A percentile compares a stretch with the other conserved stretches of the same genome.
Conservation (phyloP, 64 coral and sea anemone genomes). For the Pocillopora verrucosa region DNA sequence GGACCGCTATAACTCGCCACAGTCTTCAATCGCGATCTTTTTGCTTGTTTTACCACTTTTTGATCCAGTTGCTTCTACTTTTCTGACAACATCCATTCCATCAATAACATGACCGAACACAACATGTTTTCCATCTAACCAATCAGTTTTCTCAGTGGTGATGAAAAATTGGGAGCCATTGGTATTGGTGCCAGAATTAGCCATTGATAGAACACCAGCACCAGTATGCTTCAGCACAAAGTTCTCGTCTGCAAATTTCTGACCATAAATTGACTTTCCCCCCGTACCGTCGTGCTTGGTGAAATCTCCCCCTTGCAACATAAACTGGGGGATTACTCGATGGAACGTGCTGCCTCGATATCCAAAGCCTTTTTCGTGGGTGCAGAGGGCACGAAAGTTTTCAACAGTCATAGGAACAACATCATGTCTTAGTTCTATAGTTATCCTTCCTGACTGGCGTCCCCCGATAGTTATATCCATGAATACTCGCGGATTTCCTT, state of each 20-base stretch:
- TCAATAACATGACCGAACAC: constrained; percentile 97
- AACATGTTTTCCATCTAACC: constrained; percentile 97
- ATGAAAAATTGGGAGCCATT: constrained; percentile 99
- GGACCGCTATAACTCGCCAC: constrained; percentile 73
- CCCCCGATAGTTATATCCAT: constrained; percentile 87
- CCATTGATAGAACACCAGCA: constrained; percentile 88
- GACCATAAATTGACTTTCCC: constrained; percentile 96
- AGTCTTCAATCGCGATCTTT: constrained; percentile 92
- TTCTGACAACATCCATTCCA: constrained; percentile 88
- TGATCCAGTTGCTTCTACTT: constrained; percentile 92
- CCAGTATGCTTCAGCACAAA: constrained; percentile 99
- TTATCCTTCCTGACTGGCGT: constrained; percentile 63
- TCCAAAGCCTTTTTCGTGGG: constrained; percentile 98
- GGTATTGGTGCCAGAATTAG: constrained; percentile 96
- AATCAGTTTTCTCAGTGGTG: constrained; percentile 97
- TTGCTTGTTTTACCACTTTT: constrained; percentile 87
- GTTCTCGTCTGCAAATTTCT: constrained; percentile 99
- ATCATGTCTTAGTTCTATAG: constrained; percentile 88
- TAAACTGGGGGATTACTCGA: constrained; percentile 96
- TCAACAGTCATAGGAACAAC: constrained; percentile 98
- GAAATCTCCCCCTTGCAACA: constrained; percentile 97
- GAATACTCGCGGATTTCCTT: constrained; percentile 87
- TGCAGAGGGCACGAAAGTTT: constrained; percentile 96
- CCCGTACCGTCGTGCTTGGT: constrained; percentile 93
- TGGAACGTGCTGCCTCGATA: constrained; percentile 91